phyloP scores from a whole-genome alignment of 2,113 vertebrate species.

The Albula glossodonta region DNA sequence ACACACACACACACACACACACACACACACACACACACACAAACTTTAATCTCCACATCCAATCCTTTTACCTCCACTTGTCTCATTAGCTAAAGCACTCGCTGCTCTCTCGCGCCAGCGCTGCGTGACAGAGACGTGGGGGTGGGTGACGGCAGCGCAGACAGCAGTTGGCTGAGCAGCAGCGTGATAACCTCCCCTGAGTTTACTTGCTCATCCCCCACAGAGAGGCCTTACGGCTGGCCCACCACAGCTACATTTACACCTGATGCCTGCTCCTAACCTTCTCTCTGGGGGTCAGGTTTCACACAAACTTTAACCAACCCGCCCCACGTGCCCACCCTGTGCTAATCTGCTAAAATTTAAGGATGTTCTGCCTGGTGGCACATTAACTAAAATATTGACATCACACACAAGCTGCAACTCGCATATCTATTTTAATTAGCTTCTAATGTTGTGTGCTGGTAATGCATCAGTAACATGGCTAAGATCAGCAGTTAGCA shows the following conservation, averaged over 20 bases:
- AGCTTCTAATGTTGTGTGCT: background rate
- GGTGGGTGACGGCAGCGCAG: background rate
- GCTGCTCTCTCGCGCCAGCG: constrained; percentile 13
- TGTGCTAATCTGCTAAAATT: background rate
- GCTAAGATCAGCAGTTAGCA: background rate
- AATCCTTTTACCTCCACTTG: constrained; percentile 55
- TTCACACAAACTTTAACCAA: background rate
- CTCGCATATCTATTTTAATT: background rate
- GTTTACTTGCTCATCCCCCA: background rate
- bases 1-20: background rate
- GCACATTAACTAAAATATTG: background rate
- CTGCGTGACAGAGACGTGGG: background rate
- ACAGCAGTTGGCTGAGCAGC: background rate
- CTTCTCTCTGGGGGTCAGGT: background rate
- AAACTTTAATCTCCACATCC: constrained; percentile 51
- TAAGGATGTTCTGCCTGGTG: background rate
- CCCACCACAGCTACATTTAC: background rate
- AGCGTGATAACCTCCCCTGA: background rate
- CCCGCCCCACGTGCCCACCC: background rate
- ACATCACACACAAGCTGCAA: background rate
- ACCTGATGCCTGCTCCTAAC: background rate
- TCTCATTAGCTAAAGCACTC: background rate
- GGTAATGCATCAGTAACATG: background rate
- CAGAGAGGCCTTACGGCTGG: background rate
- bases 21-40: background rate